phyloP scores from a whole-genome alignment of 2,113 vertebrate species.

The Oxygymnocypris stewartii region DNA sequence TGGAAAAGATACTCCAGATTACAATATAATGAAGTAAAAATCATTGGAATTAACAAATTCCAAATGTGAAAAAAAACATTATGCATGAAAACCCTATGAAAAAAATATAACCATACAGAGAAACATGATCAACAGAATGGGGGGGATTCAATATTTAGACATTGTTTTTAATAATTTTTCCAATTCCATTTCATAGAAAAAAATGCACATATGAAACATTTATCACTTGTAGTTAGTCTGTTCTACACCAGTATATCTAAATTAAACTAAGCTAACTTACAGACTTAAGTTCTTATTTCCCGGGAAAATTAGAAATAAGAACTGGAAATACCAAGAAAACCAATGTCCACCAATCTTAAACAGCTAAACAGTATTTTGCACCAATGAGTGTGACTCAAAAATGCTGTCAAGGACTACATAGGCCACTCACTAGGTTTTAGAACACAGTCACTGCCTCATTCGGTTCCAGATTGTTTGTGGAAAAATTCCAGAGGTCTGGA shows the following conservation, averaged over 20 bases:
- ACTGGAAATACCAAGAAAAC: neutral
- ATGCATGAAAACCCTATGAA: neutral
- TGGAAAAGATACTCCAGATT: neutral
- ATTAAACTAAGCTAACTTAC: neutral
- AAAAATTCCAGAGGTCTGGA: slow-evolving; percentile 61
- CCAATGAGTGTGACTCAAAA: neutral
- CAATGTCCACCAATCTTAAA: neutral
- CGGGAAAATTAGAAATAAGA: neutral
- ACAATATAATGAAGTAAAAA: neutral
- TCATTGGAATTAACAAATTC: neutral
- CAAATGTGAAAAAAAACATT: neutral
- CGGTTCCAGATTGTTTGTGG: slow-evolving; percentile 32
- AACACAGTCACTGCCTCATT: slow-evolving; percentile 3
- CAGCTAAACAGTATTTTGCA: neutral
- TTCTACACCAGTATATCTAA: neutral
- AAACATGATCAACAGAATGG: too few species aligned
- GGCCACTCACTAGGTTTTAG: neutral
- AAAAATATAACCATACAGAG: neutral
- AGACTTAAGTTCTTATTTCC: neutral
- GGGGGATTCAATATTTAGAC: too few species aligned
- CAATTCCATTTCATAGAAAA: neutral
- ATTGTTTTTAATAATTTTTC: neutral
- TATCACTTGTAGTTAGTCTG: neutral
- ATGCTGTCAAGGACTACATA: neutral
- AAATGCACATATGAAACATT: neutral